Base-by-base conservation (phyloP, 2,797 vertebrate genomes). In the Coregonus suidteri region DNA sequence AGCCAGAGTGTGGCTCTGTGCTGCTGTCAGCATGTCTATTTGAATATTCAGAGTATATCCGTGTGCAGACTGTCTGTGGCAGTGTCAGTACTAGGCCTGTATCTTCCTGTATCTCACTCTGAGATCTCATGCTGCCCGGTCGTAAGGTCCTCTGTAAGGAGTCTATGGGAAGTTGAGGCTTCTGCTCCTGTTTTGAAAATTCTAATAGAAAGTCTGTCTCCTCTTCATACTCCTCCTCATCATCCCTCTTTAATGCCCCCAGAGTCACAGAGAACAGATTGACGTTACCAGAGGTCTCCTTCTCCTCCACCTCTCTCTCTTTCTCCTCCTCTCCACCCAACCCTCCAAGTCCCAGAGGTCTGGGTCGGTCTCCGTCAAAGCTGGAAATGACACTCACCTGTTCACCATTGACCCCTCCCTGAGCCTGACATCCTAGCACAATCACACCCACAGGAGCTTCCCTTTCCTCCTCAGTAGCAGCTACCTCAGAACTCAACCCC, bases 191-290 rank as follows among this genome's bases (percentile, higher is more conserved):
- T 47, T 51, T 74, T 0, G 68, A 54, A 31, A 70, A 15, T 74
- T 79, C 77, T 11, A 73, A 51, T 1, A 64, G 47, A 15, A 52
- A 77, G n/a, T 72, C 68, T 52, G 14, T 30, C 7, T 79, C 73
- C 1, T 74, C 84, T 16, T 81, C 77, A 4, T 80, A 37, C 0
- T 1, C 0, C 0, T 0, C 18, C 54, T 30, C 54, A 0, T 53
- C 6, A 11, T 79, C 65, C 37, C 9, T 47, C 14, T 6, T 31
- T 14, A 85, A 18, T 0, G 87, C 35, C 1, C 68, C 34, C 0
- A 93, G 56, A 1, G 75, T 90, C 73, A 90, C 82, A 0, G 92
- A 89, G 25, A 91, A 83, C 74, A 93, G 78, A 30, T 92, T 75
- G 25, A 93, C 47, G 11, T 84, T 70, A 1, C 76, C 77, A 0